Percentiles rank a stretch among this genome's conserved stretches.
Evolutionary conservation across 1,140 invertebrate genomes (phyloP).

Genomic region (Drosophila seguyi): DNA sequence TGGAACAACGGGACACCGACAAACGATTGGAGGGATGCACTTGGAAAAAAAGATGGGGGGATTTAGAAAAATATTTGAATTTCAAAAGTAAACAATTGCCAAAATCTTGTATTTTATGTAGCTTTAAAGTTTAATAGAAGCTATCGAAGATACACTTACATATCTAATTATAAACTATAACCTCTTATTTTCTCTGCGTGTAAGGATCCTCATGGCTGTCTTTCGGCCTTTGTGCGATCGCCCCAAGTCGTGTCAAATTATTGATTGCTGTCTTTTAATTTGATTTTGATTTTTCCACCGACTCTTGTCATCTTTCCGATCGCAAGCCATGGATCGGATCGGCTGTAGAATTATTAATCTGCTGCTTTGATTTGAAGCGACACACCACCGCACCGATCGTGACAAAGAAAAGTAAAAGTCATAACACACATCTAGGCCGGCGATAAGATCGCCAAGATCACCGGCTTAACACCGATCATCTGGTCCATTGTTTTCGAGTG

Average conservation of each 20-base stretch:
- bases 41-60: neutral
- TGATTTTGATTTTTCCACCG: slow-evolving; percentile 71
- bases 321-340: slow-evolving; percentile 34
- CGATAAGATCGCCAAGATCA: slow-evolving; percentile 57
- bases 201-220: slow-evolving; percentile 29
- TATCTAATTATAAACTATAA: too few species aligned
- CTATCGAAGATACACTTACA: too few species aligned
- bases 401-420: slow-evolving; percentile 82
- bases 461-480: slow-evolving; percentile 61
- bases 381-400: slow-evolving; percentile 57
- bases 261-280: slow-evolving; percentile 80
- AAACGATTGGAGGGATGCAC: slow-evolving; percentile 25
- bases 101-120: neutral
- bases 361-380: slow-evolving; percentile 76
- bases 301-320: slow-evolving; percentile 67
- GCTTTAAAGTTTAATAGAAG: too few species aligned
- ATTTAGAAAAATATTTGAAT: neutral
- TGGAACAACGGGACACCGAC: slow-evolving; percentile 56
- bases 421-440: slow-evolving; percentile 62
- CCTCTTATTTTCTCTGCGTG: slow-evolving; percentile 19
- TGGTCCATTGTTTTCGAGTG: slow-evolving; percentile 54
- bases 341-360: slow-evolving; percentile 50
- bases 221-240: slow-evolving; percentile 34
- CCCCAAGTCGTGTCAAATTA: slow-evolving; percentile 73
- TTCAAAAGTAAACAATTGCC: neutral